Evolutionary conservation across 2,113 vertebrate species (phyloP), one percentile per base, ranked within the genome.

Genomic region (Apodemus speciosus): DNA sequence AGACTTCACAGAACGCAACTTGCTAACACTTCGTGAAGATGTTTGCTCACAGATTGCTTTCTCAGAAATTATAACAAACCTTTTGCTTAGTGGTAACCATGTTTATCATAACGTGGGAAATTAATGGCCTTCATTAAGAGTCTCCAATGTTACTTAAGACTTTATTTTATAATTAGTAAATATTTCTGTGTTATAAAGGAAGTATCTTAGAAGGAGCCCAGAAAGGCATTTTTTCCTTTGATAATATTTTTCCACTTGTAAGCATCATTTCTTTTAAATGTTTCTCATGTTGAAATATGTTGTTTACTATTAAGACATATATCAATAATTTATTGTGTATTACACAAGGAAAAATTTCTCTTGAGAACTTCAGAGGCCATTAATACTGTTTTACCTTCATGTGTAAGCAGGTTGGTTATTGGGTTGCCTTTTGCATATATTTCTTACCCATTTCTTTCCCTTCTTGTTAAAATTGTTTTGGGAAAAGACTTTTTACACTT

Each of bases 221-320:
- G 43, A 64, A 92, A 80, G 21, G 23, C 38, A 66, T 51, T 89
- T 95, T 89, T 75, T 89, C 6, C 32, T 90, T 38, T 86, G 60
- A 92, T 77, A 85, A 30, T 13, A 15, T 73, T 92, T 91, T 91
- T 20, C 30, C 3, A n/a, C 64, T 69, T 73, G 35, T 71, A 51
- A 86, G 38, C 58, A 51, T 72, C 66, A 77, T 68, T 94, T 64
- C 15, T 90, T 30, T 58, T 58, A 64, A 75, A 35, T 81, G 11
- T 69, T 21, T 76, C 77, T 91, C 15, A 93, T 85, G 32, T 91
- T 91, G 83, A 93, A 89, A 68, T 87, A 14, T 66, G 71, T 62
- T 66, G 38, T 7, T 87, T 71, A 38, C 16, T 85, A 72, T n/a
- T 81, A 30, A 94, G 53, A 60, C 46, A 79, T 35, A 83, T n/a